Evolutionary conservation across 1,140 invertebrate species (phyloP), one percentile per base, ranked within the genome.

Genomic region (Drosophila hydei): DNA sequence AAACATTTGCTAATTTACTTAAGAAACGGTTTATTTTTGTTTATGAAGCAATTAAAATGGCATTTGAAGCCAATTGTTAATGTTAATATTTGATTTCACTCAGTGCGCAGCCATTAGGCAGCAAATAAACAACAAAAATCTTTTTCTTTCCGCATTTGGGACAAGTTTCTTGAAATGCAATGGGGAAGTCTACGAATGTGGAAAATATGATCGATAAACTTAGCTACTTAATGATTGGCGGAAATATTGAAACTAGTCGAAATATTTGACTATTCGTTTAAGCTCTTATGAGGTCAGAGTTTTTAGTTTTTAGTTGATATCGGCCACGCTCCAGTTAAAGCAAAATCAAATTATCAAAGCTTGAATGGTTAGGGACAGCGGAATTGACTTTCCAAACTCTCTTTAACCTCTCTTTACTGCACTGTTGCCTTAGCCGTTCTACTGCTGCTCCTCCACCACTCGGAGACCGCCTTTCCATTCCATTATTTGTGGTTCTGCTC

Each of bases 271-370:
- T 67, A 11, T 30, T 30, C 2, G 27, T 8, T 30, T 30, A 30
- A 40, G 36, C 43, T 60, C 3, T 48, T 11, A 5, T 58, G 40
- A 16, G 1, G 25, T 25, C 38, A 4, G 3, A n/a, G 50, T 9
- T 21, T 38, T 25, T 27, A 55, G 45, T 21, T 40, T 47, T n/a
- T 40, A 45, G n/a, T 18, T 48, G 52, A n/a, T n/a, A n/a, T 50
- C 18, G 50, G 50, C 55, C 56, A 75, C 62, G 77, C 77, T 79
- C 77, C 67, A 79, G 61, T 79, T 79, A 59, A 63, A 19, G 58
- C 7, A 16, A 61, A 69, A 62, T 62, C 25, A 42, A 47, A 54
- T 52, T n/a, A 36, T 16, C 50, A 51, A 18, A 33, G 25, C 21
- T 43, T 54, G 9, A n/a, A 50, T 52, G 6, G 18, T 14, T 52